Percentiles rank a stretch among this genome's conserved stretches.
Conservation (phyloP, 1,140 invertebrate species). For the Agrypnia vestita region DNA sequence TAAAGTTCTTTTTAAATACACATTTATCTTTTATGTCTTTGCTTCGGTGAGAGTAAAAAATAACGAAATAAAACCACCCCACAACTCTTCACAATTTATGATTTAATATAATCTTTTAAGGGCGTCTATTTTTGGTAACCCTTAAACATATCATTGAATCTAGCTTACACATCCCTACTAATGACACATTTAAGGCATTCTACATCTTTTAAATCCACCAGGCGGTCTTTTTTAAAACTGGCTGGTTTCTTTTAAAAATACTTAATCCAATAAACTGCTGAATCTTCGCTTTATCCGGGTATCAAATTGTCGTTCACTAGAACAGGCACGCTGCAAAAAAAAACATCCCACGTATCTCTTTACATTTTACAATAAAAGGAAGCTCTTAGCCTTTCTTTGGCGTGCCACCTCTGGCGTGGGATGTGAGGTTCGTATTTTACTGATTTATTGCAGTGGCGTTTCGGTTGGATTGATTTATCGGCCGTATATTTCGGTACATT, state of each 20-base stretch:
- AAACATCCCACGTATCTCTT: no score
- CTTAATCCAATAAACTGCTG: not conserved
- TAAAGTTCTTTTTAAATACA: no score
- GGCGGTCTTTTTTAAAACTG: not conserved
- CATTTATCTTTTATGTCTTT: no score
- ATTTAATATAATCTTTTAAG: no score
- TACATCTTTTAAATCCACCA: not conserved
- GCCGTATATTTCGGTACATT: constrained; percentile 27
- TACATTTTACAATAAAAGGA: no score
- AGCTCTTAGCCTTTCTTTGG: not conserved
- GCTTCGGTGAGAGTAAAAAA: no score
- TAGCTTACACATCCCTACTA: not conserved
- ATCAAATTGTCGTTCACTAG: constrained; percentile 23
- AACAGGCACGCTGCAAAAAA: not conserved
- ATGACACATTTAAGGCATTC: constrained; percentile 10
- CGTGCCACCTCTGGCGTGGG: not conserved
- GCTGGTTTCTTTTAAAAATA: not conserved
- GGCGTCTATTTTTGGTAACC: no score
- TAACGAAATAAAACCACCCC: no score
- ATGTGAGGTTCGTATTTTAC: constrained; percentile 23
- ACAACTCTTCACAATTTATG: no score
- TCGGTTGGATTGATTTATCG: constrained; percentile 8
- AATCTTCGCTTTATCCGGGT: not conserved
- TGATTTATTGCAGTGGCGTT: constrained; percentile 31
- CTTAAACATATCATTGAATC: constrained; percentile 18